These are phyloP conservation scores for Erpornis zantholeuca DNA, from an alignment of 2,113 vertebrate species.

Conservation along the genomic window DNA sequence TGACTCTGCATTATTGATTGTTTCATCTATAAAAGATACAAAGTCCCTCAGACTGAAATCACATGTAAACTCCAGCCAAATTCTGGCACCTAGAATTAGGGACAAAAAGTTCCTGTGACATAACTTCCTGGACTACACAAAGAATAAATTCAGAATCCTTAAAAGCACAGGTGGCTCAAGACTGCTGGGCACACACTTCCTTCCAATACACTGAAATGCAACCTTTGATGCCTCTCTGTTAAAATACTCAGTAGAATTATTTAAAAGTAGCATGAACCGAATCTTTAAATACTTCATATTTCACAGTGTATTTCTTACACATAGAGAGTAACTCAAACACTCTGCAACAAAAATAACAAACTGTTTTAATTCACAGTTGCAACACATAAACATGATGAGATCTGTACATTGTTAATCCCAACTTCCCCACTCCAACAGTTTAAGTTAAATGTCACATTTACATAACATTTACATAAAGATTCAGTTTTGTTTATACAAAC, in stretches of 20 bases:
- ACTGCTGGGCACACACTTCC: background rate
- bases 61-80: background rate
- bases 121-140: background rate
- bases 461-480: conserved; percentile 65
- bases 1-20: background rate
- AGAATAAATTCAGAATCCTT: background rate
- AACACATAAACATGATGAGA: conserved; percentile 41
- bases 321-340: background rate
- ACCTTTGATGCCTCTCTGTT: background rate
- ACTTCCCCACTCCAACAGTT: conserved; percentile 37
- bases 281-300: background rate
- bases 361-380: conserved; percentile 33
- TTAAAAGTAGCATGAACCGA: background rate
- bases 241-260: background rate
- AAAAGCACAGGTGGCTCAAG: background rate
- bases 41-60: background rate
- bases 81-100: background rate
- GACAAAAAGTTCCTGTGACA: background rate
- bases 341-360: conserved; percentile 24
- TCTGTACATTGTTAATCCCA: conserved; percentile 55
- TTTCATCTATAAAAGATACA: background rate
- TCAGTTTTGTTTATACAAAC: conserved; percentile 48
- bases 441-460: conserved; percentile 66
- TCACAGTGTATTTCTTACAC: background rate
- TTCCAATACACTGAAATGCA: background rate